These are phyloP conservation scores for Dynastes tityus DNA, from an alignment of 2,888 invertebrate genomes.

Conservation along the genomic window DNA sequence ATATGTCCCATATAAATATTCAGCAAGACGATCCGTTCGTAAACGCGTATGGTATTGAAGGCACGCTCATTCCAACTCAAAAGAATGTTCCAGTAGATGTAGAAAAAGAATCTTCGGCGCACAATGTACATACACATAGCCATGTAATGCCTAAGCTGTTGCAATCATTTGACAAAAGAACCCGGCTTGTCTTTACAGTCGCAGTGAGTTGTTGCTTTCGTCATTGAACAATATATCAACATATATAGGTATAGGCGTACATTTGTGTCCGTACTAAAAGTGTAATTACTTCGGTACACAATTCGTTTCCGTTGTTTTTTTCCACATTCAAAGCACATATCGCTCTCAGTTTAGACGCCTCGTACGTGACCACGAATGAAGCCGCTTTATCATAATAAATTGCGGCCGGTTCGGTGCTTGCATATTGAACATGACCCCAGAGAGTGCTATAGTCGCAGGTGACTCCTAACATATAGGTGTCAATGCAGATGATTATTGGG, in stretches of 20 bases:
- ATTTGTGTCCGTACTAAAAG: conserved; percentile 51
- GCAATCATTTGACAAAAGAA: conserved; percentile 47
- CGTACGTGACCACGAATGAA: conserved; percentile 69
- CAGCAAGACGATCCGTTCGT: conserved; percentile 10
- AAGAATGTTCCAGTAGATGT: conserved; percentile 22
- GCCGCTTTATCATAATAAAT: conserved; percentile 68
- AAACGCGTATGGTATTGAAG: conserved; percentile 7
- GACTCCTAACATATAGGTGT: conserved; percentile 43
- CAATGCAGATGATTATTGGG: conserved; percentile 40
- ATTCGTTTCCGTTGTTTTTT: conserved; percentile 66
- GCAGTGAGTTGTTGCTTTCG: conserved; percentile 50
- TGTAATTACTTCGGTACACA: conserved; percentile 56
- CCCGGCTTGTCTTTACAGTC: conserved; percentile 48
- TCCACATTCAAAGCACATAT: conserved; percentile 64
- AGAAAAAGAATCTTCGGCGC: conserved; percentile 27
- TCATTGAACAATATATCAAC: conserved; percentile 48
- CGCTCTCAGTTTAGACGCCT: conserved; percentile 64
- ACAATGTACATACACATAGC: conserved; percentile 23
- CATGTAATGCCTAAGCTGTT: conserved; percentile 44
- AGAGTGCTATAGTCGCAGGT: conserved; percentile 63
- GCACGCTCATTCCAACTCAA: conserved; percentile 28
- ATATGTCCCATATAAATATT: conserved; percentile 28
- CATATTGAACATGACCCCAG: conserved; percentile 46
- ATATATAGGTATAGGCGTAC: conserved; percentile 32
- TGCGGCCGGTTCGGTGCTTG: conserved; percentile 48